phyloP scores from a whole-genome alignment of 1,140 invertebrate species.

The Drosophila mayri region DNA sequence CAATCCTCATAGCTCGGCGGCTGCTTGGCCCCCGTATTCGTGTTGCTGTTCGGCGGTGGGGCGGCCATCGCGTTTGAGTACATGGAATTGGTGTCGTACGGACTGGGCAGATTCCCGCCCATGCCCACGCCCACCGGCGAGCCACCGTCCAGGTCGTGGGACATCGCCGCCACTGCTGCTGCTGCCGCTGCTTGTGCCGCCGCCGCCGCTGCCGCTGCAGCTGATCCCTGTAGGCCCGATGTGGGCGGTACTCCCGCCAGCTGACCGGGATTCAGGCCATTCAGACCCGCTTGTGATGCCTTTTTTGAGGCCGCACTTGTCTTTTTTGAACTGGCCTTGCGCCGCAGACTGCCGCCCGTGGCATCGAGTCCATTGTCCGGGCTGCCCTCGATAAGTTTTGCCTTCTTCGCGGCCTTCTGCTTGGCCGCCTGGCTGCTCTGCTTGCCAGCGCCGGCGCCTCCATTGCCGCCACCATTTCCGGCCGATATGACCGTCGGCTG shows the following conservation, averaged over 20 bases:
- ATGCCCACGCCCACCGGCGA: constrained; percentile 41
- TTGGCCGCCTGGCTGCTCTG: constrained; percentile 87
- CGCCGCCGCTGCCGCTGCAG: constrained; percentile 87
- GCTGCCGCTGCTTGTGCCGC: constrained; percentile 87
- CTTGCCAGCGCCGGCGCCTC: constrained; percentile 85
- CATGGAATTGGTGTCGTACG: constrained; percentile 91
- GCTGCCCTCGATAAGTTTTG: constrained; percentile 77
- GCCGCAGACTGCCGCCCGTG: constrained; percentile 85
- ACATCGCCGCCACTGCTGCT: constrained; percentile 87
- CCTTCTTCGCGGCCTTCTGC: constrained; percentile 86
- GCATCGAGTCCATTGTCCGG: constrained; percentile 86
- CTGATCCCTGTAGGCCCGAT: constrained; percentile 12
- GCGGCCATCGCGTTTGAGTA: constrained; percentile 92
- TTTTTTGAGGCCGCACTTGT: constrained; percentile 86
- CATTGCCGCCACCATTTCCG: constrained; percentile 43
- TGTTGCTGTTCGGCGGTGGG: constrained; percentile 85
- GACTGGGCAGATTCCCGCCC: constrained; percentile 88
- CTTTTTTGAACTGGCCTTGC: constrained; percentile 93
- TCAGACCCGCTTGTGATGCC: constrained; percentile 48
- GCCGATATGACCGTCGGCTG: constrained; percentile 92
- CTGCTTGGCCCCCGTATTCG: constrained; percentile 87
- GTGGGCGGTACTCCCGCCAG: constrained; percentile 37
- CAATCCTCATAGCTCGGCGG: constrained; percentile 95
- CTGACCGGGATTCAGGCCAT: constrained; percentile 71
- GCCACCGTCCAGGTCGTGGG: constrained; percentile 33